Evolutionary conservation across 2,113 vertebrate species (phyloP), one percentile per base, ranked within the genome.

Genomic region (Pedionomus torquatus): DNA sequence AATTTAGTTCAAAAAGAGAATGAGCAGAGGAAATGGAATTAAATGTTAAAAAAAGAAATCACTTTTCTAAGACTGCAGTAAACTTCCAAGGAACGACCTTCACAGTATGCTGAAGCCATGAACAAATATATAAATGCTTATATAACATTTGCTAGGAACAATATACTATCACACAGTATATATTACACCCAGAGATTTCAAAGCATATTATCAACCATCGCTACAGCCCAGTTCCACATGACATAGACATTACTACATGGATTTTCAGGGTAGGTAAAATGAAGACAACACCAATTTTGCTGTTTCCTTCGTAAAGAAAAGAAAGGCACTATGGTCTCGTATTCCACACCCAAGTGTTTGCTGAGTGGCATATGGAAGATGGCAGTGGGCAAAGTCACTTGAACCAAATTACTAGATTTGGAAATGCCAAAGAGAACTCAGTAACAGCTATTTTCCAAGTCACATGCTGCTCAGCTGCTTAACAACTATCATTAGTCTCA

Each of bases 1-100:
- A 90, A 88, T 46, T 74, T 52, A 60, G 70, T 93, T 96, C 31
- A 75, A 92, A 79, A 94, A 75, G 35, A 70, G n/a, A 54, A 31
- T 26, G 52, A 83, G 37, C 43, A 69, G 5, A 71, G 46, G 65
- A 95, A 96, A 93, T 16, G 26, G 52, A 82, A 94, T 61, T 48
- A 68, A 92, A 70, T 68, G 31, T 19, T 83, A 83, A 75, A 63
- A 54, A 71, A 44, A 31, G 17, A 74, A 75, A 58, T 26, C 87
- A 74, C 17, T 88, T 81, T 28, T 65, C 6, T 31, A 68, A 68
- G 28, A 71, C 31, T 88, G 49, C 43, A 54, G 24, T 68, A 93
- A 86, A 77, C 52, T 52, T 82, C 79, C 33, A 87, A 82, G 46
- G n/a, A 49, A 10, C 30, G 10, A 76, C 11, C 19, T 89, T 79